A percentile compares a stretch with the other conserved stretches of the same genome.
These are phyloP conservation scores for Mormyrops attenuatus DNA, from an alignment of 2,797 vertebrate genomes.

Conservation along the genomic window DNA sequence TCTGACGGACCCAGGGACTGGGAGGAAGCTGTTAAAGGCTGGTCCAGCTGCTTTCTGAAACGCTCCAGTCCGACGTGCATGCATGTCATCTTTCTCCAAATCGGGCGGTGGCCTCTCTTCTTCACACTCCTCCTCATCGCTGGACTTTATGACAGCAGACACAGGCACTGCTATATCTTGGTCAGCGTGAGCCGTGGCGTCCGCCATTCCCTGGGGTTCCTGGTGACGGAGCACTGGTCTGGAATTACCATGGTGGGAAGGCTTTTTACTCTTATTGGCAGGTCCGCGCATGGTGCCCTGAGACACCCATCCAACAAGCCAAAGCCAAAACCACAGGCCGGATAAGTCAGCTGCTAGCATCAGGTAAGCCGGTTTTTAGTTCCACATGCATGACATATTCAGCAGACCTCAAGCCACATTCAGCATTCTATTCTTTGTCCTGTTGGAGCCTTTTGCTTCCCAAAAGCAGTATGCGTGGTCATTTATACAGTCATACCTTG, in stretches of 20 bases:
- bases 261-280: background rate
- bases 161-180: background rate
- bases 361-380: background rate
- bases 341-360: background rate
- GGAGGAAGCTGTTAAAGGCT: slow-evolving; percentile 49
- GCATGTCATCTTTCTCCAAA: slow-evolving; percentile 75
- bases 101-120: slow-evolving; percentile 58
- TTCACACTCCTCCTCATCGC: slow-evolving; percentile 46
- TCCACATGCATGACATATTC: slow-evolving; percentile 2
- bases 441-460: background rate
- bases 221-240: background rate
- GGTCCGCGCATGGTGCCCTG: background rate
- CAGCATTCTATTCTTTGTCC: background rate
- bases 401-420: background rate
- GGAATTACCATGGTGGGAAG: background rate
- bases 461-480: background rate
- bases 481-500: background rate
- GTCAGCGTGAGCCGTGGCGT: slow-evolving; percentile 23
- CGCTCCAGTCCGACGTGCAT: slow-evolving; percentile 67
- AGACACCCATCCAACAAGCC: slow-evolving; percentile 19
- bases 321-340: background rate
- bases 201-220: background rate
- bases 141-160: background rate
- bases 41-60: slow-evolving; percentile 54
- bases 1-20: slow-evolving; percentile 57